Conservation (phyloP, 2,113 vertebrate species). For the Tragelaphus strepsiceros region DNA sequence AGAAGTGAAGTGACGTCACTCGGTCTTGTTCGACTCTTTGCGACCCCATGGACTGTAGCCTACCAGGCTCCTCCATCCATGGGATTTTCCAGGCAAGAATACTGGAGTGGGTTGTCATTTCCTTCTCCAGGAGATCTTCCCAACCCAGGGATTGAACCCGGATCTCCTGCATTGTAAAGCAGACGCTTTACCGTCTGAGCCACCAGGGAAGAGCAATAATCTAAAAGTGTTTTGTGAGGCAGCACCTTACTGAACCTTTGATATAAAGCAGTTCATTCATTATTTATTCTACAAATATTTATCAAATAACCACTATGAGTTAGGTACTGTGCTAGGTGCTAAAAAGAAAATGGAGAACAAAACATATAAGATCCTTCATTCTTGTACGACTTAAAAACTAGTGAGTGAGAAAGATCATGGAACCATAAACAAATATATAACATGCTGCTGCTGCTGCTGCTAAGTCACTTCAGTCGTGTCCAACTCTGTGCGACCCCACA, state of each 20-base stretch:
- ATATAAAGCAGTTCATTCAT: neutral
- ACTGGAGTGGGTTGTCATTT: too few relatives aligned
- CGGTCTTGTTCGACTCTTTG: too few relatives aligned
- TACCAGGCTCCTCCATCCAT: too few relatives aligned
- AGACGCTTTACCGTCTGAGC: too few relatives aligned
- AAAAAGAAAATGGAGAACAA: neutral
- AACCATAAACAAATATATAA: neutral
- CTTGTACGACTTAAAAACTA: neutral
- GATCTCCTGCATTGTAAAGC: too few relatives aligned
- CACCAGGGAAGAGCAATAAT: neutral
- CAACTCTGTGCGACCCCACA: fast-evolving
- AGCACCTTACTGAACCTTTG: neutral
- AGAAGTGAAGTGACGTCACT: too few relatives aligned
- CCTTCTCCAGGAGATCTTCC: too few relatives aligned
- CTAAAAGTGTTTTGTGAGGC: neutral
- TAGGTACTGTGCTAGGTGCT: neutral
- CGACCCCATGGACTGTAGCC: too few relatives aligned
- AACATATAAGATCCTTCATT: neutral
- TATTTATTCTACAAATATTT: neutral
- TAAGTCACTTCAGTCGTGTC: neutral
- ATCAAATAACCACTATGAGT: neutral
- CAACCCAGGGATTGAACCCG: too few relatives aligned
- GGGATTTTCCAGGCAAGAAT: too few relatives aligned
- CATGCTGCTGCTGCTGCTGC: neutral
- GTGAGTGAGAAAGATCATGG: neutral